Percentiles rank a stretch among this genome's conserved stretches.
These are phyloP conservation scores for Argyresthia albistria DNA, from an alignment of 2,888 invertebrate species.

Conservation along the genomic window DNA sequence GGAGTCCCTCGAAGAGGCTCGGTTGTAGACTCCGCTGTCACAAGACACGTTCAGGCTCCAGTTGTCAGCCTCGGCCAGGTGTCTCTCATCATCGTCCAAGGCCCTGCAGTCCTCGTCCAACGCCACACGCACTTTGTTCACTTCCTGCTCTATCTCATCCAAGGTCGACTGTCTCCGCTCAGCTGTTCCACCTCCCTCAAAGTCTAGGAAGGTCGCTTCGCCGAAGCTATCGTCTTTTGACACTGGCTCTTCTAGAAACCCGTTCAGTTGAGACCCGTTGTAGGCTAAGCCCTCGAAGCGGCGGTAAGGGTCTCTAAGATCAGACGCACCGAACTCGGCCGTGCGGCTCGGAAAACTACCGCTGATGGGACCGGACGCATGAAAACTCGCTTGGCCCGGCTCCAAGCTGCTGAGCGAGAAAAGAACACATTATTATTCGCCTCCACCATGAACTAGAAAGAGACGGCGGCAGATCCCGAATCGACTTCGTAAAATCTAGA, in stretches of 20 bases:
- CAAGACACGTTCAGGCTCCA: constrained; percentile 70
- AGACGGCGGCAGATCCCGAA: constrained; percentile 50
- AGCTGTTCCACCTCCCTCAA: constrained; percentile 41
- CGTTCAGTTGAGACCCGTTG: constrained; percentile 33
- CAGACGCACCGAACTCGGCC: constrained; percentile 62
- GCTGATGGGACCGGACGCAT: constrained; percentile 62
- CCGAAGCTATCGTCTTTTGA: constrained; percentile 55
- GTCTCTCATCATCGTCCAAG: constrained; percentile 57
- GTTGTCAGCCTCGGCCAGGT: constrained; percentile 59
- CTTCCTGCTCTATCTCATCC: constrained; percentile 63
- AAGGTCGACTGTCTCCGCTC: constrained; percentile 53
- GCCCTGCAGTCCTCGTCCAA: constrained; percentile 63
- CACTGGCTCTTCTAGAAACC: constrained; percentile 30
- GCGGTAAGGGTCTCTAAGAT: constrained; percentile 45
- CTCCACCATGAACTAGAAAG: constrained; percentile 55
- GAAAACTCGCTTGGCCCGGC: constrained; percentile 70
- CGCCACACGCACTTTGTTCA: constrained; percentile 62
- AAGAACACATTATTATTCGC: constrained; percentile 63
- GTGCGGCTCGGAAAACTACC: constrained; percentile 67
- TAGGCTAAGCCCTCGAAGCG: constrained; percentile 35
- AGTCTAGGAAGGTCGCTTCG: constrained; percentile 61
- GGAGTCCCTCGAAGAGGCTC: constrained; percentile 67
- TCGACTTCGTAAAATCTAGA: constrained; percentile 53
- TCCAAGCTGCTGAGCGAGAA: constrained; percentile 73
- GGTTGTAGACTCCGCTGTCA: constrained; percentile 74